These are phyloP conservation scores for Phylloscopus whistleri DNA, from an alignment of 2,113 vertebrate species.

Conservation along the genomic window DNA sequence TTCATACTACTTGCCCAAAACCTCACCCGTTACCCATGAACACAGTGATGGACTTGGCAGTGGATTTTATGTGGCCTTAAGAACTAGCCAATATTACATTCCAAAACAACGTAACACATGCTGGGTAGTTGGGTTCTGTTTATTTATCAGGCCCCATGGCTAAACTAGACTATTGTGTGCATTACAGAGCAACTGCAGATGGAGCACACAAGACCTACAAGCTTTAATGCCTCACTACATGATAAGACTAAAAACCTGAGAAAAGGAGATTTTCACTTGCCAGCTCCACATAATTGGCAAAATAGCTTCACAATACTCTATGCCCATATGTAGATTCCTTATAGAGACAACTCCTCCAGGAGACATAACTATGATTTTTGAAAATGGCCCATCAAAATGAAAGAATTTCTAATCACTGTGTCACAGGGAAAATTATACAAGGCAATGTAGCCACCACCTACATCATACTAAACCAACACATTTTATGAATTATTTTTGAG, in stretches of 20 bases:
- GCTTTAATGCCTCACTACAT: neutral
- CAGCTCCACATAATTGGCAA: neutral
- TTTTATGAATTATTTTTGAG: neutral
- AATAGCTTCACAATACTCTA: neutral
- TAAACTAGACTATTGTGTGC: neutral
- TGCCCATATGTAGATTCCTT: fast-evolving
- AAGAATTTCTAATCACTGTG: neutral
- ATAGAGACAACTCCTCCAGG: neutral
- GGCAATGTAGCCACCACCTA: neutral
- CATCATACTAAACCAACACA: neutral
- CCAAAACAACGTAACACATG: fast-evolving
- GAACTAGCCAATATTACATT: neutral
- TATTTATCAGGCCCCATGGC: neutral
- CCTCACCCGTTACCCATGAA: fast-evolving
- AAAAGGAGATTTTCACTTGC: neutral
- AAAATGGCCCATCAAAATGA: neutral
- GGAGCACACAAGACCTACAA: neutral
- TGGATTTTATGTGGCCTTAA: neutral
- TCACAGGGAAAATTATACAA: neutral
- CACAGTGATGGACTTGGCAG: neutral
- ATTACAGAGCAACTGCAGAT: neutral
- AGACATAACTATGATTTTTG: neutral
- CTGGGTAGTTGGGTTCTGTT: neutral
- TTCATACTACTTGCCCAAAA: neutral
- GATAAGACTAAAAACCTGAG: neutral